Base-by-base conservation (phyloP, 2,888 invertebrate genomes). In the Exephanes ischioxanthus region DNA sequence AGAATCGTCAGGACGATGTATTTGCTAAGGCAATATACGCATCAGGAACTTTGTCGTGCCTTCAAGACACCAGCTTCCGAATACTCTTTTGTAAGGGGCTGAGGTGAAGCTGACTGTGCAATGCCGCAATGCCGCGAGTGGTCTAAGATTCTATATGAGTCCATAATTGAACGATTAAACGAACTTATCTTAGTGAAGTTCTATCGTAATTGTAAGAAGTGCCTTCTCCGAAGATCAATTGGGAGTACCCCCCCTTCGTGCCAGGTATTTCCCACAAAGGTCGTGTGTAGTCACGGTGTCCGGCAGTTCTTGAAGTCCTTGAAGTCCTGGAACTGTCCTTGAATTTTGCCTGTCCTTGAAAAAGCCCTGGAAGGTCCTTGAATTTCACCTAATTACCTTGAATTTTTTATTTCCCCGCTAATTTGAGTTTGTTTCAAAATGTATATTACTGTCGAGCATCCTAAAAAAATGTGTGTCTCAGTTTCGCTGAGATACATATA, bases 201-300 rank as follows among this genome's bases (percentile, higher is more conserved):
- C 30, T 63, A 63, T 63, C 33, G 66, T 33, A 37, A 66, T 26
- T 68, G 48, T 68, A 68, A 68, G 68, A 68, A 68, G 53, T 51
- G 51, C 30, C 70, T 51, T 55, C 55, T 58, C 71, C 71, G 55
- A 72, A 55, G 71, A 72, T 72, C 71, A 66, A 45, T 63, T 51
- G 51, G 66, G 51, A 66, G 66, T 76, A 76, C n/a, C n/a, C 53
- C 76, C 66, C 61, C 63, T 66, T 66, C 66, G 45, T 37, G 37
- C 66, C 66, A 76, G 76, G 33, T 5, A 16, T 14, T 37, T 76
- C 53, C 76, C 66, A 76, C 76, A 76, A 76, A 9, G 66, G 66
- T 66, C 53, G 66, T 76, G 26, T 2, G 26, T 26, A 26, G 26
- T 26, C 26, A 1, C 26, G 26, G 26, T 26, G 26, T 26, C 26